Evolutionary conservation across 2,888 invertebrate genomes (phyloP), one percentile per base, ranked within the genome.

Genomic region (Trissolcus japonicus): DNA sequence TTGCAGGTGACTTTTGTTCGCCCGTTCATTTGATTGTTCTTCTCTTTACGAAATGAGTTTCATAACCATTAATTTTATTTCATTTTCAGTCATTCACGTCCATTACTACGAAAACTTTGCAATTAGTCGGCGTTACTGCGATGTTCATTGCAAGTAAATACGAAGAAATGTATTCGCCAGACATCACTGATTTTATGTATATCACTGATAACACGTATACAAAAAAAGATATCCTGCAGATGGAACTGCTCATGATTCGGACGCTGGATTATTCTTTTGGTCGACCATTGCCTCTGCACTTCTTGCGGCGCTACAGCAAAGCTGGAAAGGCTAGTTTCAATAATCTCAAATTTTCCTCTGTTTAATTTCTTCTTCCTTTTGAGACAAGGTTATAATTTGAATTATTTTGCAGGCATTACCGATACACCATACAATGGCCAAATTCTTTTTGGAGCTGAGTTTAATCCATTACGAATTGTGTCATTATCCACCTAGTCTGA

Each of bases 121-220:
- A 98, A 87, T 90, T 98, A 79, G 95, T 98, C 11, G 98, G 98
- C 3, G 94, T 96, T 0, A 94, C 97, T 0, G 94, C 97, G 0
- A 93, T 98, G 91, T 94, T 96, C 83, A 93, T 98, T 63, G 98
- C 98, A 0, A 93, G 95, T 85, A 99, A 99, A 89, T 98, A 96
- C 85, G 98, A 99, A 90, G 99, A 99, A 90, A 94, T 97, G 84
- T 96, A 94, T 84, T 92, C 95, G 1, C 97, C 98, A 0, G 95
- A 95, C 53, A 92, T 97, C 19, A 91, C 90, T 6, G 98, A 99
- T 89, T 98, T 98, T 90, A 94, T 96, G 13, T 96, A 94, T 87
- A 95, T 98, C 65, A 95, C 97, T 9, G 98, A 97, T 89, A 93
- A 95, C 86, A 93, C 96, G 0, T 98, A 96, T 88, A 92, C 92